These are phyloP conservation scores for Manis crassicaudata DNA, from an alignment of 2,797 vertebrate genomes.

Conservation along the genomic window DNA sequence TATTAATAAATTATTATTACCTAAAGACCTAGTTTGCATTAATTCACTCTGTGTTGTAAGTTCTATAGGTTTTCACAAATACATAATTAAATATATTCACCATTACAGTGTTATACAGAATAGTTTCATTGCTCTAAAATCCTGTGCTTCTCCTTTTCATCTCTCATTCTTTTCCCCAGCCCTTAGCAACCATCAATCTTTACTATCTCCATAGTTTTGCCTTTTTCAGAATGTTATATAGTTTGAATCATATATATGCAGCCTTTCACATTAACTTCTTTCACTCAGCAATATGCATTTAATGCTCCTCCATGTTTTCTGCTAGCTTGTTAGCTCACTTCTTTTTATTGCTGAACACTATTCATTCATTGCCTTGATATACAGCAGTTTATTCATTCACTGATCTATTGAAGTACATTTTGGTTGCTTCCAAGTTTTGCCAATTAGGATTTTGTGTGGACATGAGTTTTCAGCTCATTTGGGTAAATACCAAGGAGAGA, in stretches of 20 bases:
- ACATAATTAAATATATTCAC: neutral
- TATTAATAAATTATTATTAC: neutral
- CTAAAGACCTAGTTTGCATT: neutral
- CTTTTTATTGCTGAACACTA: neutral
- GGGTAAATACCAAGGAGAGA: neutral
- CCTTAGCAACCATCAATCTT: neutral
- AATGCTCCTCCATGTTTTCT: neutral
- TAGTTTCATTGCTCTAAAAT: neutral
- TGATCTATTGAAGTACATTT: neutral
- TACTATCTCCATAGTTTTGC: neutral
- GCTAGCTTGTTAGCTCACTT: neutral
- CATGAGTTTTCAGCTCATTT: neutral
- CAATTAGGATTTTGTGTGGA: neutral
- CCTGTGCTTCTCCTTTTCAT: neutral
- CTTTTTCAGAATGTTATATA: neutral
- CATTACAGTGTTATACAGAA: neutral
- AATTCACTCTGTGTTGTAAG: neutral
- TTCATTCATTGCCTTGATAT: neutral
- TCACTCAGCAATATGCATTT: neutral
- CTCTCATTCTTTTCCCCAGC: neutral
- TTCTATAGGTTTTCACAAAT: neutral
- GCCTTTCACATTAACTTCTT: neutral
- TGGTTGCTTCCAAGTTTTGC: neutral
- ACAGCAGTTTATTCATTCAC: neutral
- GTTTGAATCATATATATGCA: neutral